phyloP scores from a whole-genome alignment of 2,888 invertebrate species.

The Acrocera orbiculus region DNA sequence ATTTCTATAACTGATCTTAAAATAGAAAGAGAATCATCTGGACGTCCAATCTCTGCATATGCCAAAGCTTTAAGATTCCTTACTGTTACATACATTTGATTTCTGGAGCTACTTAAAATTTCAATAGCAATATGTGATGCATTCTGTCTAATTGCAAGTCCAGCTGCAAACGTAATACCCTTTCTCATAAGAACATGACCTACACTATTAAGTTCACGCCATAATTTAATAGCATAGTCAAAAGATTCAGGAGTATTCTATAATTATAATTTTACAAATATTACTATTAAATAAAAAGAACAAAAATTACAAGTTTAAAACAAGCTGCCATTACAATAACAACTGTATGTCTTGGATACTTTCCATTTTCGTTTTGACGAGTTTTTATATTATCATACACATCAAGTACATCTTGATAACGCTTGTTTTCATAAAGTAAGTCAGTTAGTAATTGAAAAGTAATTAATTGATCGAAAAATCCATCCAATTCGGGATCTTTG shows the following conservation, averaged over 20 bases:
- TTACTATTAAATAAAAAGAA: not conserved
- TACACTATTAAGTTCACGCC: constrained; percentile 38
- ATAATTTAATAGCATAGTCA: constrained; percentile 42
- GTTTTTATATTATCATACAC: constrained; percentile 42
- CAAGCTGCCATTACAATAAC: constrained; percentile 52
- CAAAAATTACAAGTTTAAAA: constrained; percentile 47
- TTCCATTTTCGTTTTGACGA: constrained; percentile 42
- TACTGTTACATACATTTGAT: constrained; percentile 45
- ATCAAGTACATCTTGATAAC: constrained; percentile 46
- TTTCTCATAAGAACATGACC: constrained; percentile 44
- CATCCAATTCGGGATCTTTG: constrained; percentile 38
- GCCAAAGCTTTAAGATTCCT: constrained; percentile 51
- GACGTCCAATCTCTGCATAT: constrained; percentile 40
- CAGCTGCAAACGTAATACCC: constrained; percentile 43
- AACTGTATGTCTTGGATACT: constrained; percentile 48
- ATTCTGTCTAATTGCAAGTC: constrained; percentile 48
- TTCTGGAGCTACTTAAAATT: constrained; percentile 36
- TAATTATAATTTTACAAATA: constrained; percentile 17
- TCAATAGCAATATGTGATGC: constrained; percentile 50
- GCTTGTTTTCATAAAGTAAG: constrained; percentile 47
- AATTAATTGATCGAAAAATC: constrained; percentile 55
- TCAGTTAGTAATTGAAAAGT: constrained; percentile 52
- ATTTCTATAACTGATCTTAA: constrained; percentile 38
- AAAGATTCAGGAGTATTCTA: constrained; percentile 53
- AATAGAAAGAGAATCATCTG: constrained; percentile 45